A percentile compares a stretch with the other conserved stretches of the same genome.
Evolutionary conservation across 1,140 invertebrate genomes (phyloP).

Genomic region (Philaenus spumarius): DNA sequence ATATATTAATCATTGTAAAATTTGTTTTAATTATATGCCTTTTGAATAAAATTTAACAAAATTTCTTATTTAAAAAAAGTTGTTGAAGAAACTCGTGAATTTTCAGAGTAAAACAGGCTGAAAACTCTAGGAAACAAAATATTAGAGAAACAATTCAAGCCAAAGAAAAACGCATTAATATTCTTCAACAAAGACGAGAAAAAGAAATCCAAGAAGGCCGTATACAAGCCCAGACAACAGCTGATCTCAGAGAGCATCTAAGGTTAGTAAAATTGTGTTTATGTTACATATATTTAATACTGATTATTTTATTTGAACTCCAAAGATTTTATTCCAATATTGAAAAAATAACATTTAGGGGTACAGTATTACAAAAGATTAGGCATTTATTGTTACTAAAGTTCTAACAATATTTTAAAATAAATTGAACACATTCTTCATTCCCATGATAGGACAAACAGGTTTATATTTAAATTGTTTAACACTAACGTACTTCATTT

Average conservation of each 20-base stretch:
- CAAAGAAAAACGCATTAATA: conserved; percentile 33
- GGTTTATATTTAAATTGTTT: too few species aligned
- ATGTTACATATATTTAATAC: neutral
- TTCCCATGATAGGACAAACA: too few species aligned
- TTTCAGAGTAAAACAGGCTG: conserved; percentile 29
- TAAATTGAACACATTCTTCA: neutral
- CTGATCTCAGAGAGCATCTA: conserved; percentile 34
- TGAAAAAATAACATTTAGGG: neutral
- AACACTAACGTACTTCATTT: too few species aligned
- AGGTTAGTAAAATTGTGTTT: conserved; percentile 24
- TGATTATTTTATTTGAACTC: neutral
- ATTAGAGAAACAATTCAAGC: conserved; percentile 28
- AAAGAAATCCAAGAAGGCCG: conserved; percentile 31
- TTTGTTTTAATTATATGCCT: too few species aligned
- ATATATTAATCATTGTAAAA: too few species aligned
- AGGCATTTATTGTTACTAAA: neutral
- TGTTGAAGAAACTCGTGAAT: too few species aligned
- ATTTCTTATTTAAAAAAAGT: too few species aligned
- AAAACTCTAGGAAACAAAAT: conserved; percentile 23
- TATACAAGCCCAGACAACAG: conserved; percentile 32
- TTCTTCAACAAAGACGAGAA: conserved; percentile 31
- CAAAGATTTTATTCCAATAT: neutral
- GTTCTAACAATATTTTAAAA: too few species aligned
- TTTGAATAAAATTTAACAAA: too few species aligned
- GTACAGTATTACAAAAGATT: neutral